phyloP scores from a whole-genome alignment of 2,888 invertebrate species.

The Callyntrura sp. region DNA sequence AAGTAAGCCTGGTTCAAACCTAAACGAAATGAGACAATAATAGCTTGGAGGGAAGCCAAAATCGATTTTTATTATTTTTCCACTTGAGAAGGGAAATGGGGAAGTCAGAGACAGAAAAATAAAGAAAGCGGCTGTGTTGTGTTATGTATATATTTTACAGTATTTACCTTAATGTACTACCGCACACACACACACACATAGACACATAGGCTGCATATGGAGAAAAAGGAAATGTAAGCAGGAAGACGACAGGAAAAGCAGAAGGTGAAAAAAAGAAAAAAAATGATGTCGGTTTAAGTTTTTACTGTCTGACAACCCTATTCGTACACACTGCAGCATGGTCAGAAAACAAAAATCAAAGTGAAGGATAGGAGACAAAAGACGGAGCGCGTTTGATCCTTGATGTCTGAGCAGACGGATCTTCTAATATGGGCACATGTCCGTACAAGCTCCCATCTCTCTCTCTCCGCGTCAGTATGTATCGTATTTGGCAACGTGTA shows the following conservation, averaged over 20 bases:
- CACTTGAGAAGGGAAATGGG: conserved; percentile 36
- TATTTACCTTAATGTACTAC: conserved; percentile 16
- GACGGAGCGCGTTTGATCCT: neutral
- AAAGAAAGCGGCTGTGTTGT: conserved; percentile 39
- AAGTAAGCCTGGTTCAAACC: conserved; percentile 41
- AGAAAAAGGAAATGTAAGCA: conserved; percentile 19
- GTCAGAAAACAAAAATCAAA: conserved; percentile 42
- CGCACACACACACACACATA: neutral
- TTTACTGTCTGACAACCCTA: conserved; percentile 5
- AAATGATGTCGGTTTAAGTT: neutral
- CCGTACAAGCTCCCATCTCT: neutral
- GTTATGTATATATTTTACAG: conserved; percentile 46
- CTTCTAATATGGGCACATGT: conserved; percentile 35
- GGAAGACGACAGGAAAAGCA: neutral
- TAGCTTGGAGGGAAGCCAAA: conserved; percentile 76
- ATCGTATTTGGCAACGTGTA: neutral
- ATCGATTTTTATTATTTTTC: conserved; percentile 77
- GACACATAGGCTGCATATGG: neutral
- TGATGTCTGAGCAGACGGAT: conserved; percentile 29
- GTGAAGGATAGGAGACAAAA: conserved; percentile 51
- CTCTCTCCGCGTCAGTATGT: neutral
- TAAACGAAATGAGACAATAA: conserved; percentile 74
- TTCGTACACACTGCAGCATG: neutral
- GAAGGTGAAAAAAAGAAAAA: neutral
- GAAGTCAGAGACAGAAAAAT: conserved; percentile 7